These are phyloP conservation scores for Poecilus cupreus DNA, from an alignment of 2,888 invertebrate species.

Conservation along the genomic window DNA sequence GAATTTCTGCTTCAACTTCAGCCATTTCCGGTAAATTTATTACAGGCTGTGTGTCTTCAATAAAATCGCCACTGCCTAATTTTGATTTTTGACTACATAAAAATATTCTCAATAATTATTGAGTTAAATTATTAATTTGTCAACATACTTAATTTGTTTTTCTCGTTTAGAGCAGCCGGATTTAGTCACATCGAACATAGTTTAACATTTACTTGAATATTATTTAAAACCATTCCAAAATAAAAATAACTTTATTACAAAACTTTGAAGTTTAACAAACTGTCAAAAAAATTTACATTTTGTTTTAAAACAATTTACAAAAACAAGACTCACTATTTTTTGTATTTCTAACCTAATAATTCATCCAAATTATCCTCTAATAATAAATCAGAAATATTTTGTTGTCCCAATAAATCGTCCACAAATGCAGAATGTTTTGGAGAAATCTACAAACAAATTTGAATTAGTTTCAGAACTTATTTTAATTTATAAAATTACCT, in stretches of 20 bases:
- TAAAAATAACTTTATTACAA: background rate
- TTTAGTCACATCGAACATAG: background rate
- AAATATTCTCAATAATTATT: background rate
- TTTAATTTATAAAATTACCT: slow-evolving; percentile 69
- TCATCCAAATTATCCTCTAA: slow-evolving; percentile 57
- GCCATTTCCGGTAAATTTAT: background rate
- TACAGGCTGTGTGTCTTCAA: background rate
- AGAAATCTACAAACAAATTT: slow-evolving; percentile 49
- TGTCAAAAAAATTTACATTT: background rate
- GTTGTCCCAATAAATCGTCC: slow-evolving; percentile 62
- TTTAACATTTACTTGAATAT: background rate
- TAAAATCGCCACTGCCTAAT: background rate
- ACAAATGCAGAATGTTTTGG: slow-evolving; percentile 63
- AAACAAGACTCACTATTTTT: background rate
- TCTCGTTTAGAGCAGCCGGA: background rate
- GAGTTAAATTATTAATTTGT: background rate
- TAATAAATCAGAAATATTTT: slow-evolving; percentile 62
- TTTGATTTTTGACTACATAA: background rate
- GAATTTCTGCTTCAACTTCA: background rate
- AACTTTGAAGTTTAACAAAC: background rate
- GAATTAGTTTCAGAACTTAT: background rate
- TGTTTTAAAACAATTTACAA: slow-evolving; percentile 30
- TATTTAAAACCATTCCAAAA: slow-evolving; percentile 28
- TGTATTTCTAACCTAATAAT: background rate
- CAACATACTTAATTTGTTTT: background rate